A percentile compares a stretch with the other conserved stretches of the same genome.
Evolutionary conservation across 2,888 invertebrate species (phyloP).

Genomic region (Yponomeuta evonymella): DNA sequence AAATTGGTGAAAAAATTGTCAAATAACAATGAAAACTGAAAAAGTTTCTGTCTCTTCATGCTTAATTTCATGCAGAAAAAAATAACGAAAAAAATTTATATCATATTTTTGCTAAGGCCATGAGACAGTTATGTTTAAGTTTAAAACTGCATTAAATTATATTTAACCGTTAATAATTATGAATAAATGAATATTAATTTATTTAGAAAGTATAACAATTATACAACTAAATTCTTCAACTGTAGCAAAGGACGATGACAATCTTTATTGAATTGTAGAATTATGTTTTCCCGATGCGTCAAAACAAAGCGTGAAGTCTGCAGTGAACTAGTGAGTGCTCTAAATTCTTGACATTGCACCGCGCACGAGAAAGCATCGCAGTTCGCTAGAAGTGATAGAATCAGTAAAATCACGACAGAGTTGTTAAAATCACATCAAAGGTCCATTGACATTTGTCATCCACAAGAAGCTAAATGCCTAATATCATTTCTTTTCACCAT

Average conservation of each 20-base stretch:
- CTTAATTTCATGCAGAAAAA: too few relatives aligned
- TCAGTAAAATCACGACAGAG: background rate
- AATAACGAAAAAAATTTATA: too few relatives aligned
- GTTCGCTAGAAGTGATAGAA: slow-evolving; percentile 10
- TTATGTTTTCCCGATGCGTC: background rate
- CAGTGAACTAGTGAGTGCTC: slow-evolving; percentile 16
- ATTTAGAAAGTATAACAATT: too few relatives aligned
- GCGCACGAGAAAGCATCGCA: slow-evolving; percentile 27
- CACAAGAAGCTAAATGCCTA: background rate
- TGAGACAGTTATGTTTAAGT: too few relatives aligned
- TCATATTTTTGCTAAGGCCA: too few relatives aligned
- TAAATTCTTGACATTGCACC: slow-evolving; percentile 34
- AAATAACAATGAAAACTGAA: too few relatives aligned
- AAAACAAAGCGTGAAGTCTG: background rate
- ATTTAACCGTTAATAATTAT: too few relatives aligned
- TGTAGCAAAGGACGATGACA: background rate
- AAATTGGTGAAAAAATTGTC: background rate
- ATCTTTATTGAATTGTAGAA: background rate
- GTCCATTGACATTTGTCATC: background rate
- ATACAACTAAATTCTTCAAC: too few relatives aligned
- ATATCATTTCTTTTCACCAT: too few relatives aligned
- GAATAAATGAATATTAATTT: too few relatives aligned
- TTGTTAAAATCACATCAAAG: background rate
- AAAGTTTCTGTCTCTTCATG: too few relatives aligned
- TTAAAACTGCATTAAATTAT: too few relatives aligned